Evolutionary conservation across 2,888 invertebrate genomes (phyloP), one percentile per base, ranked within the genome.

Genomic region (Hypena proboscidalis): DNA sequence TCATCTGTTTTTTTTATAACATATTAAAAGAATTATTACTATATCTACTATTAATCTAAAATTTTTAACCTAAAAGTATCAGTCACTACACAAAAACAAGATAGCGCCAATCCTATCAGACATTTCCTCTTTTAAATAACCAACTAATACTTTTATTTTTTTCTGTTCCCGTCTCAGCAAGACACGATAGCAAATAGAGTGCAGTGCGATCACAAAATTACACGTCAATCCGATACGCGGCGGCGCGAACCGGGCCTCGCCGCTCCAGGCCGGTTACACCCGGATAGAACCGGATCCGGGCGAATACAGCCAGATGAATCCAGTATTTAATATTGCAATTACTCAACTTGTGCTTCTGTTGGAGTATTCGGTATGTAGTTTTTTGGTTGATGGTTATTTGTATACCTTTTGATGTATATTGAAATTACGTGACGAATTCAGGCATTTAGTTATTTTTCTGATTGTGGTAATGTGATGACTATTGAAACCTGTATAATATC

Each of bases 151-250:
- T 54, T 60, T 60, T 32, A 9, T 54, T 60, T 54, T 52, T 58
- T 49, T 43, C 42, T 40, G 35, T 40, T 33, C 46, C 37, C 44
- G 37, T 59, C 47, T 39, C 41, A 45, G 50, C 53, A 58, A 66
- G 65, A 66, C 46, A 64, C 56, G 64, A 57, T 59, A 54, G 65
- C 60, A 70, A 67, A 67, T 63, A 67, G 64, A 72, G 70, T 71
- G 71, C 71, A 74, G 70, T 65, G 59, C 67, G 79, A 78, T 78
- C 79, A 68, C 81, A 70, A 81, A 82, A 85, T 88, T 86, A 81
- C 77, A 84, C 74, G 88, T 86, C 88, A 87, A 83, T 87, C 87
- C 70, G 66, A 83, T 84, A 74, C 69, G 70, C 83, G 79, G 74
- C 70, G 74, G 77, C 77, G 81, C 78, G 77, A 52, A 67, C 62